These are phyloP conservation scores for human (Homo sapiens) DNA, from an alignment of 2,113 vertebrate species.

Conservation along the genomic window DNA sequence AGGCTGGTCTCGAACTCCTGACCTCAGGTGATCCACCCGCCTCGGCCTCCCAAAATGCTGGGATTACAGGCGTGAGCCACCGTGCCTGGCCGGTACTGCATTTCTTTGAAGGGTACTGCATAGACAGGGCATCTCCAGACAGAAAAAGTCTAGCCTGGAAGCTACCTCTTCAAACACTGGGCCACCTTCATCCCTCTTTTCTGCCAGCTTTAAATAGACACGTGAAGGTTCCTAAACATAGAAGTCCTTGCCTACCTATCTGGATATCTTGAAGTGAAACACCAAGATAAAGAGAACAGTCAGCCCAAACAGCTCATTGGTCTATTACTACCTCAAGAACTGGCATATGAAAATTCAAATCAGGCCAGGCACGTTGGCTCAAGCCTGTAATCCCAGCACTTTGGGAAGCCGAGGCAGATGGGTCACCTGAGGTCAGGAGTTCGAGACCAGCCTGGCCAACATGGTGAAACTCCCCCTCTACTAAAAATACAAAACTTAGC, in stretches of 20 bases:
- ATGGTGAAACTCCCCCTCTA: background rate
- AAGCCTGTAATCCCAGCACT: too few species aligned
- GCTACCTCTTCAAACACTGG: background rate
- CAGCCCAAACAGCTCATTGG: background rate
- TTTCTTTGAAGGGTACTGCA: too few species aligned
- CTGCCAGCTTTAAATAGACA: background rate
- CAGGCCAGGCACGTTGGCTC: too few species aligned
- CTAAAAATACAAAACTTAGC: background rate
- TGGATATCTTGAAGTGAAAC: slow-evolving; percentile 10
- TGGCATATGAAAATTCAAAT: background rate
- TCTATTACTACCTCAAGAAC: background rate
- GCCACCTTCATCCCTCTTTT: background rate
- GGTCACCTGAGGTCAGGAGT: too few species aligned
- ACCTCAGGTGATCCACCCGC: too few species aligned
- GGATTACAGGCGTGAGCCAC: too few species aligned
- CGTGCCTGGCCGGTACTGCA: rapidly evolving
- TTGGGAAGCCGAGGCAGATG: too few species aligned
- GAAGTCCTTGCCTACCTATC: background rate
- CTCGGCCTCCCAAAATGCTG: too few species aligned
- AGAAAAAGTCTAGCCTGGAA: background rate
- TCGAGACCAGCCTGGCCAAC: background rate
- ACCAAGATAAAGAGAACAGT: background rate
- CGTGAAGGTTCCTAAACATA: background rate
- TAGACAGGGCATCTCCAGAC: background rate
- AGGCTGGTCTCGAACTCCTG: too few species aligned